These are phyloP conservation scores for Andrena fulva DNA, from an alignment of 2,888 invertebrate genomes.

Conservation along the genomic window DNA sequence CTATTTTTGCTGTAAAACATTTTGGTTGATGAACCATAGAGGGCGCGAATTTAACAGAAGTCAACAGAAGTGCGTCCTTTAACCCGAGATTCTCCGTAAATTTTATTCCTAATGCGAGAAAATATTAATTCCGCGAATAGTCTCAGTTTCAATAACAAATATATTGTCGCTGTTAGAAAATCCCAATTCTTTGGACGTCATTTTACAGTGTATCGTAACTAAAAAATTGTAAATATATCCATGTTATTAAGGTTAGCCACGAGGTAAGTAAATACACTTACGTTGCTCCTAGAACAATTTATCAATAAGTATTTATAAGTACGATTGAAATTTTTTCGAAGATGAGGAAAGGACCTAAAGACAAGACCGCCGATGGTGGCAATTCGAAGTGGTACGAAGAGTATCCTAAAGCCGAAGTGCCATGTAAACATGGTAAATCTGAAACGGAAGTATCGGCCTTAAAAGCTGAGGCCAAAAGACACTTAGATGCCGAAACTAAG, in stretches of 20 bases:
- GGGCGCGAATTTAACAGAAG: not conserved
- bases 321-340: constrained; percentile 7
- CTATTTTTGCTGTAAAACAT: not conserved
- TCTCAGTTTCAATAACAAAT: not conserved
- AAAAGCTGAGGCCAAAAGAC: constrained; percentile 89
- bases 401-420: constrained; percentile 74
- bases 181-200: not conserved
- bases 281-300: not conserved
- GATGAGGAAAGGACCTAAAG: constrained; percentile 55
- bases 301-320: not conserved
- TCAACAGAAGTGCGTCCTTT: not conserved
- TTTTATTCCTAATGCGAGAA: not conserved
- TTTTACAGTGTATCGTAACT: not conserved
- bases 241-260: constrained; percentile 60
- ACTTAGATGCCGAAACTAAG: constrained; percentile 88
- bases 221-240: not conserved
- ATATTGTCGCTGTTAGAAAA: not conserved
- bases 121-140: not conserved
- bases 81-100: not conserved
- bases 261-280: constrained; percentile 35
- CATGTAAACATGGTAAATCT: constrained; percentile 80
- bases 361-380: not conserved
- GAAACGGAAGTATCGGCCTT: constrained; percentile 87
- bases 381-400: constrained; percentile 89
- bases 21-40: not conserved